A percentile compares a stretch with the other conserved stretches of the same genome.
Evolutionary conservation across 2,888 invertebrate species (phyloP).

Genomic region (Parnassius glacialis): DNA sequence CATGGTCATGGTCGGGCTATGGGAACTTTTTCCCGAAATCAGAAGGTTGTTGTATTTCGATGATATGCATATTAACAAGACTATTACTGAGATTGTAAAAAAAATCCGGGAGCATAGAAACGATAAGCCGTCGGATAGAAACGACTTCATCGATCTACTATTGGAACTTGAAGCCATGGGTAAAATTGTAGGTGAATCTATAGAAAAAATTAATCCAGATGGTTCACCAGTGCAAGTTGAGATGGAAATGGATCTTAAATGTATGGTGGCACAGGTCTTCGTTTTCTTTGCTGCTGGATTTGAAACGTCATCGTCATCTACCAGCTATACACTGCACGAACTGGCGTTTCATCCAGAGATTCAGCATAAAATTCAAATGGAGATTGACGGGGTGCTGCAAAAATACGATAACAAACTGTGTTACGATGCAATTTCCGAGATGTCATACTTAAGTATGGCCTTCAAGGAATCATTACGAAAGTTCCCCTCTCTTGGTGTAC

Average conservation of each 20-base stretch:
- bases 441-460: conserved; percentile 64
- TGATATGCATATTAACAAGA: conserved; percentile 51
- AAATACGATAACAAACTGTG: conserved; percentile 32
- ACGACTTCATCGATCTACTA: conserved; percentile 70
- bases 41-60: conserved; percentile 55
- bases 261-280: conserved; percentile 68
- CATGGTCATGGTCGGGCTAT: conserved; percentile 44
- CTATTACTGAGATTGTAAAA: conserved; percentile 52
- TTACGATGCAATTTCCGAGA: conserved; percentile 61
- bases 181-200: conserved; percentile 60
- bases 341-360: conserved; percentile 69
- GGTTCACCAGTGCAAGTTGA: conserved; percentile 56
- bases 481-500: conserved; percentile 64
- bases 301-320: conserved; percentile 75
- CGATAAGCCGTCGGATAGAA: conserved; percentile 57
- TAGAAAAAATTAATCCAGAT: conserved; percentile 53
- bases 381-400: conserved; percentile 61
- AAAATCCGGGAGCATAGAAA: conserved; percentile 55
- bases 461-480: conserved; percentile 67
- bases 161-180: conserved; percentile 62
- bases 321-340: conserved; percentile 70
- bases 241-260: conserved; percentile 54
- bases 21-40: conserved; percentile 59
- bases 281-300: conserved; percentile 76
- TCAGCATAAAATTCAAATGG: conserved; percentile 64